These are phyloP conservation scores for Anthoptus insignis DNA, from an alignment of 2,888 invertebrate genomes.

Conservation along the genomic window DNA sequence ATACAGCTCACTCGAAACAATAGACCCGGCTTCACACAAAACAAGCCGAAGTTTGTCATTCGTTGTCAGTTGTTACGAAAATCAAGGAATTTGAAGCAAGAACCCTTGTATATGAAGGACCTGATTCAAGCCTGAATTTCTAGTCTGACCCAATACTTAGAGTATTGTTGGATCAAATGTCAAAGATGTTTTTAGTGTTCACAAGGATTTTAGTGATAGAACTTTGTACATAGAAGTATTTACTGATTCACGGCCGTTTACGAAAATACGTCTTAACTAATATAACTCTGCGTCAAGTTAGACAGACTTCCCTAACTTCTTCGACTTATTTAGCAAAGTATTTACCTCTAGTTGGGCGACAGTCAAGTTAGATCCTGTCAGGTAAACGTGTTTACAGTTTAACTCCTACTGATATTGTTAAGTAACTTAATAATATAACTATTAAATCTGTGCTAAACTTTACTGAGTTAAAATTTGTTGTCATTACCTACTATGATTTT, in stretches of 20 bases:
- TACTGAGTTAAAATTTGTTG: too few species aligned
- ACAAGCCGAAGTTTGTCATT: conserved; percentile 1
- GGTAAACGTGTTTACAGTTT: neutral
- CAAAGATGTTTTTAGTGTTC: neutral
- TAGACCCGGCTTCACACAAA: neutral
- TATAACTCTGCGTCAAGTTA: neutral
- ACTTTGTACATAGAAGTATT: neutral
- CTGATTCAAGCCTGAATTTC: too few species aligned
- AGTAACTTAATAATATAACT: too few species aligned
- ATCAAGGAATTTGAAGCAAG: neutral
- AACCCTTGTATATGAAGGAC: too few species aligned
- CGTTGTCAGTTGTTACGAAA: conserved; percentile 2
- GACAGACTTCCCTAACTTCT: neutral
- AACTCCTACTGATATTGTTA: neutral
- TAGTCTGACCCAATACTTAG: too few species aligned
- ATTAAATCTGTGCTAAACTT: too few species aligned
- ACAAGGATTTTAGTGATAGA: neutral
- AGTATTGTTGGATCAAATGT: too few species aligned
- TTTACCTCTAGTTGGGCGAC: neutral
- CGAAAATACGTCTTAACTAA: neutral
- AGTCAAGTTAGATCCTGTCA: conserved; percentile 3
- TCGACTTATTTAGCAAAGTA: neutral
- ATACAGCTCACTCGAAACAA: conserved; percentile 2
- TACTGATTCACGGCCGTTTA: conserved; percentile 2
- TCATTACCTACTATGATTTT: too few species aligned